Base-by-base conservation (phyloP, 1,140 invertebrate species). In the Caerostris darwini region DNA sequence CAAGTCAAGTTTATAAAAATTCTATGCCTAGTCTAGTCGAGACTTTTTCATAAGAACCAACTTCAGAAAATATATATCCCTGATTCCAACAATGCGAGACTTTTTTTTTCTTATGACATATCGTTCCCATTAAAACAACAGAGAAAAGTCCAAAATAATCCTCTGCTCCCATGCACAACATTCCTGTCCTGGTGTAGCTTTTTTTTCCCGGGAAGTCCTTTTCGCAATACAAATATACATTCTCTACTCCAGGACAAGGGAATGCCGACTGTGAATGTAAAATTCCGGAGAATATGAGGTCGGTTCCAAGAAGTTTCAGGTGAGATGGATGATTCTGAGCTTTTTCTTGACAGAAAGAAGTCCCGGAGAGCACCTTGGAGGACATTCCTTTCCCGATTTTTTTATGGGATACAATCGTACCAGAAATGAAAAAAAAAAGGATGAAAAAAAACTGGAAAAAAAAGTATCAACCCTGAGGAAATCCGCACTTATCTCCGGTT, bases 401-500 rank as follows among this genome's bases (percentile, higher is more conserved):
- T 82, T 81, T 69, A 81, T 56, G 17, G 56, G 34, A 53, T 58
- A 81, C 54, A 85, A 85, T 85, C 54, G 83, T 34, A 77, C 71
- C 10, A 77, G 71, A 85, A 85, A 85, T 85, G n/a, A 56, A 81
- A 91, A 53, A 91, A 53, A 19, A 81, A 59, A n/a, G 14, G 12
- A 61, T 77, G 77, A 90, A 90, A 50, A 64, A 64, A 17, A 61
- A n/a, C n/a, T n/a, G 10, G 61, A 17, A 88, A 64, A 56, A 50
- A 19, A 57, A 56, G 56, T 59, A 85, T 59, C 58, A 91, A 56
- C 53, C 61, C 88, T n/a, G 34, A 85, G 88, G 90, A 91, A 91
- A 91, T 91, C 69, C 77, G 7, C 90, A 82, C 90, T 91, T 91
- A 91, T 91, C 87, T 89, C 88, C n/a, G 69, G 54, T 91, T 91